A percentile compares a stretch with the other conserved stretches of the same genome.
Conservation (phyloP, 1,140 invertebrate species). For the Zaprionus ghesquierei region DNA sequence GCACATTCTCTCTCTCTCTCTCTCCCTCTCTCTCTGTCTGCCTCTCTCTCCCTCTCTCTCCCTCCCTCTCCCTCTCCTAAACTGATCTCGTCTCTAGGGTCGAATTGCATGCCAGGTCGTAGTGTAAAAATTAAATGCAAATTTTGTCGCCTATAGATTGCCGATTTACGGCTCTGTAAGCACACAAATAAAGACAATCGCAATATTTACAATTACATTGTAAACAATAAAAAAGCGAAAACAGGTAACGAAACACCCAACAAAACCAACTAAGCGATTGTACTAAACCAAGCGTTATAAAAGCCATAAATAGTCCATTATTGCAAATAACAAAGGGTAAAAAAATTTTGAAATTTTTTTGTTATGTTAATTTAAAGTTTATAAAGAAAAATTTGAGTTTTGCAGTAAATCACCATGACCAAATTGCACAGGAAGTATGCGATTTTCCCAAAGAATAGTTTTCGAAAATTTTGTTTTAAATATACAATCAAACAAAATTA, state of each 20-base stretch:
- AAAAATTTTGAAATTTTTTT: neutral
- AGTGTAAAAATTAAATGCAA: conserved; percentile 30
- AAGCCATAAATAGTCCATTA: conserved; percentile 3
- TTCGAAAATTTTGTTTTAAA: neutral
- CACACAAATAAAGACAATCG: conserved; percentile 6
- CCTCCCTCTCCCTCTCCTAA: neutral
- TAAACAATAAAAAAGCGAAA: conserved; percentile 12
- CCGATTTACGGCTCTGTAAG: conserved; percentile 9
- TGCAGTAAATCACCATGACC: neutral
- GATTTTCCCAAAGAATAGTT: neutral
- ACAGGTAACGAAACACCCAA: conserved; percentile 1
- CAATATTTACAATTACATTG: conserved; percentile 13
- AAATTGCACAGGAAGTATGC: neutral
- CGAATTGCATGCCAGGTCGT: conserved; percentile 8
- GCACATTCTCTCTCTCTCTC: neutral
- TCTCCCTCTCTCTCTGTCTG: neutral
- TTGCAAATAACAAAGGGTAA: neutral
- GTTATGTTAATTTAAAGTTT: neutral
- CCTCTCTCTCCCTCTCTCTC: neutral
- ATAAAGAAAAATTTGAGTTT: neutral
- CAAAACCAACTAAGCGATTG: conserved; percentile 18
- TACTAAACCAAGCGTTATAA: conserved; percentile 13
- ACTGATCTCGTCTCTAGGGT: conserved; percentile 1
- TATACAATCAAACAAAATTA: neutral
- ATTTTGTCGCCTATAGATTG: conserved; percentile 27